Conservation (phyloP, 2,113 vertebrate genomes). For the Cyanocitta stelleri region DNA sequence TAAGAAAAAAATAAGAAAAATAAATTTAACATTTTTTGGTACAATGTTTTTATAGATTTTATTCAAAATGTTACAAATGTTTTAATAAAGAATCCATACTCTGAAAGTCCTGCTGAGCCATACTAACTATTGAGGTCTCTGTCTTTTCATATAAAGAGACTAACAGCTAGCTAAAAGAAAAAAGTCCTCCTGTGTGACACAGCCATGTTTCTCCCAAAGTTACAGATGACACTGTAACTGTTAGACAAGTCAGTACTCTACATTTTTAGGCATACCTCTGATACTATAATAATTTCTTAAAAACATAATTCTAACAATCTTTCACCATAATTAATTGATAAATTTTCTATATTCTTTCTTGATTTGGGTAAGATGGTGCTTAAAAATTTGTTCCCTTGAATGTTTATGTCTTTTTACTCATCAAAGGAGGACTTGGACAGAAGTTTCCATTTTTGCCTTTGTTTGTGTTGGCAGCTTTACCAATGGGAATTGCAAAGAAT, state of each 20-base stretch:
- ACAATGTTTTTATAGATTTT: neutral
- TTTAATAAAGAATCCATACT: neutral
- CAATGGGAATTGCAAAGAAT: constrained; percentile 53
- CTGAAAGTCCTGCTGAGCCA: neutral
- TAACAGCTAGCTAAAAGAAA: neutral
- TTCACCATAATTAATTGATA: neutral
- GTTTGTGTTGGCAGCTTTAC: constrained; percentile 39
- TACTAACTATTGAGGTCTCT: neutral
- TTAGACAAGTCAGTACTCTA: neutral
- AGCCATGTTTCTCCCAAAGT: neutral
- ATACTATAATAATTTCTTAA: neutral
- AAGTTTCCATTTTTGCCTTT: constrained; percentile 12
- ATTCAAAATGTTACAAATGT: neutral
- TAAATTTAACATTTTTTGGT: neutral
- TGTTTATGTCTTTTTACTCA: neutral
- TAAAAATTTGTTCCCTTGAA: neutral
- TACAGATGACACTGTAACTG: neutral
- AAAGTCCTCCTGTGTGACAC: neutral
- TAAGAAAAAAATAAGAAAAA: neutral
- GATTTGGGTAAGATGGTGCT: neutral
- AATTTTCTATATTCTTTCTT: neutral
- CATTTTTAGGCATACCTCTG: neutral
- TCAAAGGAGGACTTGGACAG: neutral
- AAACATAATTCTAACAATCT: neutral
- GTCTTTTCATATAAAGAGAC: neutral